Percentiles rank a stretch among this genome's conserved stretches.
phyloP scores from a whole-genome alignment of 2,888 invertebrate genomes.

The Microctonus brassicae region DNA sequence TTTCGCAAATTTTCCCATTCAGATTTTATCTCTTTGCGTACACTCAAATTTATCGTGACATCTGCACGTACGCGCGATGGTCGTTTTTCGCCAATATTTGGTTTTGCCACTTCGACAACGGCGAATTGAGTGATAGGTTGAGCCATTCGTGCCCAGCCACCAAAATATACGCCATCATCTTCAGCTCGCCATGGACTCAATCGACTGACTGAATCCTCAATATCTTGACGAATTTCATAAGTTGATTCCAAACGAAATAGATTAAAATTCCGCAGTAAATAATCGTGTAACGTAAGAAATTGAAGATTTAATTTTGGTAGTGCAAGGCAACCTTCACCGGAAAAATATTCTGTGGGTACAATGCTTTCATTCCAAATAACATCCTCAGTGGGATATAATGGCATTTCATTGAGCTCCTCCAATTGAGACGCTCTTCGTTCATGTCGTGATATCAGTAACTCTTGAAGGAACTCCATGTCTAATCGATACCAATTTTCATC shows the following conservation, averaged over 20 bases:
- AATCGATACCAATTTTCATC: constrained; percentile 82
- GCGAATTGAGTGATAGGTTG: constrained; percentile 93
- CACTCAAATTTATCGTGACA: constrained; percentile 91
- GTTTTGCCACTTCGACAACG: constrained; percentile 94
- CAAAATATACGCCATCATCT: constrained; percentile 88
- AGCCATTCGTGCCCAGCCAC: constrained; percentile 99
- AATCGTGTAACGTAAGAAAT: constrained; percentile 98
- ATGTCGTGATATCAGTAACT: constrained; percentile 87
- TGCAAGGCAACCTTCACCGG: constrained; percentile 95
- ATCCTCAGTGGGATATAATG: constrained; percentile 97
- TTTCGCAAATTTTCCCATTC: constrained; percentile 98
- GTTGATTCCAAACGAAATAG: constrained; percentile 98
- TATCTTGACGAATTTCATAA: constrained; percentile 98
- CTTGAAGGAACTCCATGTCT: constrained; percentile 86
- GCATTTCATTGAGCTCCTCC: constrained; percentile 96
- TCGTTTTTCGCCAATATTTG: constrained; percentile 92
- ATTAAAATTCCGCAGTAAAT: constrained; percentile 96
- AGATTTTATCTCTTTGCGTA: constrained; percentile 89
- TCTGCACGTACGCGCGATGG: constrained; percentile 97
- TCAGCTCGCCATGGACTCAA: constrained; percentile 96
- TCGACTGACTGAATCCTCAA: constrained; percentile 96
- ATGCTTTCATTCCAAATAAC: constrained; percentile 99
- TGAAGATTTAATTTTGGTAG: constrained; percentile 98
- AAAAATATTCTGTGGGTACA: constrained; percentile 97
- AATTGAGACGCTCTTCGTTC: constrained; percentile 92